Evolutionary conservation across 2,888 invertebrate species (phyloP).

Genomic region (Aspidapion aeneum): DNA sequence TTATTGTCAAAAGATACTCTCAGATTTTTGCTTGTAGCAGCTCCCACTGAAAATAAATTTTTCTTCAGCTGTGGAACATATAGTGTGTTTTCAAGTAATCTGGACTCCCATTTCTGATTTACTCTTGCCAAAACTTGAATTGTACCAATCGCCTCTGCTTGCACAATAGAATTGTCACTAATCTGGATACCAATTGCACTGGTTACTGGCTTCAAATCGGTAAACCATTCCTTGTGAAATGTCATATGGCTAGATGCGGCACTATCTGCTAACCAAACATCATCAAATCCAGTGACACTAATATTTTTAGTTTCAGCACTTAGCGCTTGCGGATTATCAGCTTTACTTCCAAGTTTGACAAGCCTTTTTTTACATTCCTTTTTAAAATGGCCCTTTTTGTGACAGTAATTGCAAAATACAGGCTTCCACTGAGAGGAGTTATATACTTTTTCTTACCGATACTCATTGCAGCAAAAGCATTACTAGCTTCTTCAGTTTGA

Average conservation of each 20-base stretch:
- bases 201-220: background rate
- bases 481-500: no score
- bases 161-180: conserved; percentile 11
- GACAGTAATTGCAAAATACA: background rate
- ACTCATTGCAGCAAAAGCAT: no score
- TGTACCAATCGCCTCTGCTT: conserved; percentile 8
- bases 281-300: no score
- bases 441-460: no score
- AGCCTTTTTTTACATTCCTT: background rate
- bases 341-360: background rate
- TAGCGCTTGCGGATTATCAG: no score
- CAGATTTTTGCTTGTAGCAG: conserved; percentile 13
- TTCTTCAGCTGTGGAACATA: conserved; percentile 17
- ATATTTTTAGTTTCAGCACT: no score
- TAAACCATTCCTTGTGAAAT: conserved; percentile 25
- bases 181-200: conserved; percentile 9
- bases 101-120: conserved; percentile 10
- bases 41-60: conserved; percentile 23
- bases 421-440: no score
- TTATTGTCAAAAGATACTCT: conserved; percentile 10
- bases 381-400: background rate
- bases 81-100: no score
- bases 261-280: no score
- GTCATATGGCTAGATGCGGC: no score
- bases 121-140: conserved; percentile 14